Base-by-base conservation (phyloP, 2,797 vertebrate genomes). In the Sciurus carolinensis region DNA sequence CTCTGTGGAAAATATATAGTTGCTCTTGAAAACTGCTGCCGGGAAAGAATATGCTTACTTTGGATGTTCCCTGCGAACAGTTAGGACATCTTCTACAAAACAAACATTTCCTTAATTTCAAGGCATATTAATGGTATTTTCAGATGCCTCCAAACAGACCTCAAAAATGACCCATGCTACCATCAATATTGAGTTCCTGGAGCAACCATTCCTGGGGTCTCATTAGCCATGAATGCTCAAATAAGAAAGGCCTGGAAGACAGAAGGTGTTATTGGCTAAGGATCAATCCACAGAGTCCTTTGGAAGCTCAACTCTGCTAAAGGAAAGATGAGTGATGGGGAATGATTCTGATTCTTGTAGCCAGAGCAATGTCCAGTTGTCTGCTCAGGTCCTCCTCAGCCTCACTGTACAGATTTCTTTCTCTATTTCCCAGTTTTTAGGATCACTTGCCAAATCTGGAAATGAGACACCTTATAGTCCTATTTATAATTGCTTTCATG, bases 121-220 rank as follows among this genome's bases (percentile, higher is more conserved):
- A 93, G 62, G 44, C 39, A 90, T 88, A 73, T 90, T 66, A 80
- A 86, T 95, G 44, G n/a, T 64, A 93, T 86, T 92, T 95, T 95
- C 87, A 94, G 39, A 86, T 84, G 66, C 28, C 20, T 79, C 24
- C 24, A 80, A 89, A 62, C 3, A 90, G 81, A 79, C 64, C 77
- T 94, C 62, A 39, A 71, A 95, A 91, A 62, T 44, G n/a, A 75
- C n/a, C 69, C 14, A 39, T 20, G 17, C 64, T 42, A 72, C 69
- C 77, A 62, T 73, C 39, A 39, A 83, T 90, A 73, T 4, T 76
- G 79, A 95, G 72, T 87, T 76, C 15, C 52, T 85, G 57, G 52
- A 47, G n/a, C 82, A 62, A 52, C 12, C 22, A 11, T 66, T 88
- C 28, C 18, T 85, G 28, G 33, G 42, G 8, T 71, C 39, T 93